Evolutionary conservation across 2,888 invertebrate genomes (phyloP), one percentile per base, ranked within the genome.

Genomic region (Caenorhabditis angaria): DNA sequence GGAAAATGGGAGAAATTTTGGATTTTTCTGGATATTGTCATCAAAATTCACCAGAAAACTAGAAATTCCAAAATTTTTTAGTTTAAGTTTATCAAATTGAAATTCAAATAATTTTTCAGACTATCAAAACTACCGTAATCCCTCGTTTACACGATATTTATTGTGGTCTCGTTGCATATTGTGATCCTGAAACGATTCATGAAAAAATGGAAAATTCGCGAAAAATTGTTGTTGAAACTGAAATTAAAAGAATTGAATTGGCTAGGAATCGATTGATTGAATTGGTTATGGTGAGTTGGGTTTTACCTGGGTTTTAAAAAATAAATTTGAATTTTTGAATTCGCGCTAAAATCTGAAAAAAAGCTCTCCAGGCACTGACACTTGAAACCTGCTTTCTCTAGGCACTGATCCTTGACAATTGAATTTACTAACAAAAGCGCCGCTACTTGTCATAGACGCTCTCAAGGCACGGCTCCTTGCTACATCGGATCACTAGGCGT

Each of bases 81-180:
- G 32, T 32, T 32, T n/a, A n/a, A n/a, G n/a, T n/a, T n/a, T n/a
- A n/a, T n/a, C n/a, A n/a, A n/a, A n/a, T n/a, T n/a, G n/a, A n/a
- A 4, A 32, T 50, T 3, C 20, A 6, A 24, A 29, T 22, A 24
- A 57, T 32, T 58, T 47, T 66, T 53, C 60, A 73, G 69, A 69
- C 73, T 5, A 61, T 73, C 24, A 55, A 63, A 55, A 56, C 29
- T 1, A 53, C 69, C 0, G 51, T 73, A 1, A 61, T 73, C 6
- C 73, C 73, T n/a, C 54, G 35, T 48, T 29, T 73, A 29, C 73
- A 73, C 32, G 73, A 73, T 27, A 68, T 73, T 24, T 69, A 56
- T 50, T 73, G 73, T 35, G 28, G 53, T 54, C 28, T 54, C 1
- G 24, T 54, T 25, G 27, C 25, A 10, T 24, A 24, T 51, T 22